Evolutionary conservation across 2,113 vertebrate genomes (phyloP), one percentile per base, ranked within the genome.

Genomic region (Myocastor coypus): DNA sequence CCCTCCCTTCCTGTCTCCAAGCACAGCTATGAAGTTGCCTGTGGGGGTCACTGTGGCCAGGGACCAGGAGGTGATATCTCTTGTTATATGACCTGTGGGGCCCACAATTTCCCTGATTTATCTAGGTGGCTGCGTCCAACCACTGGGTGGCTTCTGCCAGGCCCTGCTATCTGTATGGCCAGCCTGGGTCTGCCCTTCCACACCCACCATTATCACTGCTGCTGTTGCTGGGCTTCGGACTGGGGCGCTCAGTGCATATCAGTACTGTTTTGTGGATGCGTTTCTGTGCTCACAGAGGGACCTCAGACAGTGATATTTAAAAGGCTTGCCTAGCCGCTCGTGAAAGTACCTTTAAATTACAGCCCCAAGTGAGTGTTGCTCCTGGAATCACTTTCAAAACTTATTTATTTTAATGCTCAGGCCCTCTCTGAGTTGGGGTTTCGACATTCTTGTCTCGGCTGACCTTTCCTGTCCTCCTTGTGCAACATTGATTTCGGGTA

Each of bases 191-290:
- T 5, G 8, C 71, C 6, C 22, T 55, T 34, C 3, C 64, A 10
- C 2, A 7, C 24, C 7, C 1, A 0, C 30, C 0, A 0, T 3
- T 30, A 26, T 24, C 34, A 12, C 0, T 0, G 24, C 59, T 13
- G 52, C 14, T 73, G 1, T 37, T 42, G 37, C 16, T 0, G 30
- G 37, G 28, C 93, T 24, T 24, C 0, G 4, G 26, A 50, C 2
- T 66, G 69, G 42, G 61, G 26, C 83, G 2, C 11, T 7, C 28
- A 10, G 63, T 0, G 17, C 50, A 50, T 24, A 19, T 81, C 59
- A 32, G 19, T 61, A 78, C 83, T 6, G 6, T 50, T 77, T 5
- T 89, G 30, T 52, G 63, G 78, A n/a, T n/a, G 46, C 63, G 7
- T 80, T 28, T 0, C 17, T 9, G 2, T 7, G 30, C 68, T 63